Evolutionary conservation across 2,797 vertebrate species (phyloP), one percentile per base, ranked within the genome.

Genomic region (Hippocampus kuda): DNA sequence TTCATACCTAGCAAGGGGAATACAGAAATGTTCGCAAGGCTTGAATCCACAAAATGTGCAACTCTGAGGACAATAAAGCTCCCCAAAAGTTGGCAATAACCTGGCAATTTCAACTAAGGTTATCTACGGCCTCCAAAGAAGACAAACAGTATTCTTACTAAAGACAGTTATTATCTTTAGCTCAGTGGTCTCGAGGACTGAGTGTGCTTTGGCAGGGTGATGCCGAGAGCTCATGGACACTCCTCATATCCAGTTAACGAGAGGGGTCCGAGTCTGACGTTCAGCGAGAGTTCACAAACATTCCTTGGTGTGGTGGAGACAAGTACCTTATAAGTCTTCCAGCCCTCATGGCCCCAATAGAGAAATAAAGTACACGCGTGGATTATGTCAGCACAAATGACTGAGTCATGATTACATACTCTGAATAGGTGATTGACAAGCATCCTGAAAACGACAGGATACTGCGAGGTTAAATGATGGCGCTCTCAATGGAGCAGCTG

Each of bases 131-230:
- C 24, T 78, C 73, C 68, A 65, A 72, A 75, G 53, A 64, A 54
- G 67, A 59, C 69, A 41, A 60, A 5, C 53, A 42, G 63, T 65
- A 64, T 64, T 64, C 68, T 84, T 78, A 72, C 79, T 74, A 16
- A 82, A 1, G 70, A 62, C 70, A 22, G 73, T 79, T 82, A 82
- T 87, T 83, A 84, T 88, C 84, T 81, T 83, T 75, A 82, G 80
- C 83, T 61, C 81, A 71, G 56, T 77, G 75, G 80, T 85, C 83
- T 84, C 69, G 26, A 79, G 80, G 68, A 75, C 81, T 70, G 73
- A 80, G 78, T 82, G 84, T 86, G 85, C 83, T 83, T 83, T 89
- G 87, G 82, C 80, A 76, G 77, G 80, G 77, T 78, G 82, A 83
- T 81, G 78, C 72, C 61, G 68, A 78, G 79, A 72, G 79, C 79